Conservation (phyloP, 2,888 invertebrate species). For the Drosophila anomelani region DNA sequence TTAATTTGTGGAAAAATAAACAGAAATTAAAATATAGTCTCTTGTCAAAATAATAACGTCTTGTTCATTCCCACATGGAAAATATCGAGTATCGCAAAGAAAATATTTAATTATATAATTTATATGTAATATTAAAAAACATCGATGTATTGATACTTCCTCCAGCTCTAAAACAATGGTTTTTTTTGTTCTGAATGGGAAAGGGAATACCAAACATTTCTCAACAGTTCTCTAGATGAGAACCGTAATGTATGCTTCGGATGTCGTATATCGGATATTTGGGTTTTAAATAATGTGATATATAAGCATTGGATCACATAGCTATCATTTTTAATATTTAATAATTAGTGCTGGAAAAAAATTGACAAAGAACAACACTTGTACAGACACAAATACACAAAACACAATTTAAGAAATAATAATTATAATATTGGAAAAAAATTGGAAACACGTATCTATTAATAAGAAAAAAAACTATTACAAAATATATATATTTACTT, state of each 20-base stretch:
- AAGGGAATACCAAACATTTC: neutral
- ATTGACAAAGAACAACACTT: neutral
- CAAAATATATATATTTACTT: constrained; percentile 52
- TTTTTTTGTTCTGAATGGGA: neutral
- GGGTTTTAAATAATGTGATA: neutral
- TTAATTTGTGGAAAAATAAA: too few species aligned
- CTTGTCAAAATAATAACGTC: too few species aligned
- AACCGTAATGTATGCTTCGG: neutral
- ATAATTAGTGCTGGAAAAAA: neutral
- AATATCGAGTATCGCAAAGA: too few species aligned
- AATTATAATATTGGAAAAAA: neutral
- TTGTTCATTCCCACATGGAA: too few species aligned
- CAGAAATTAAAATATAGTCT: too few species aligned
- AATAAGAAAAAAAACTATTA: constrained; percentile 6
- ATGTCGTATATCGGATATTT: constrained; percentile 1
- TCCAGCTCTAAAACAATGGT: too few species aligned
- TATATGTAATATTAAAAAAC: too few species aligned
- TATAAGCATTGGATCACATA: neutral
- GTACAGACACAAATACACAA: constrained; percentile 8
- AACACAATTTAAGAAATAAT: neutral
- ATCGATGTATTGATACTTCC: too few species aligned
- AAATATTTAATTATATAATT: too few species aligned
- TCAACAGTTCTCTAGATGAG: neutral
- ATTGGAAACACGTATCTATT: neutral
- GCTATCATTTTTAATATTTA: neutral